phyloP scores from a whole-genome alignment of 2,113 vertebrate genomes.

The Amazona guildingii region DNA sequence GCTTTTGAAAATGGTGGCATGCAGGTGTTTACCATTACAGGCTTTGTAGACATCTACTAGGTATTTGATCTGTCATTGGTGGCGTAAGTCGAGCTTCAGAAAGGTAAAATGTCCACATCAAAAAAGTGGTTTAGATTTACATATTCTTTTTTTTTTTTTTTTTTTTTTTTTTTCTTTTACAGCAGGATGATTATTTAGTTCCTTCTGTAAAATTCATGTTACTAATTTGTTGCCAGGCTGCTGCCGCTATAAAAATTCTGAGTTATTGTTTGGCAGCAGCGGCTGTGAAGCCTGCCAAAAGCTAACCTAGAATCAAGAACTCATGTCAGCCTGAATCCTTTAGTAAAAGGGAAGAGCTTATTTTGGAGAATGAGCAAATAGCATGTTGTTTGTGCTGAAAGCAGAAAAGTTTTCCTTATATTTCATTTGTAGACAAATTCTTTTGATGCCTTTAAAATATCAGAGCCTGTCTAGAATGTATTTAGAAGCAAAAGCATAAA shows the following conservation, averaged over 20 bases:
- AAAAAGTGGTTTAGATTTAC: background rate
- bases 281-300: background rate
- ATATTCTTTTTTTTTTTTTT: background rate
- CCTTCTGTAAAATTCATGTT: background rate
- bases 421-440: background rate
- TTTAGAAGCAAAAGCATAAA: background rate
- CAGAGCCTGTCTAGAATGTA: background rate
- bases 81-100: background rate
- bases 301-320: background rate
- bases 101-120: background rate
- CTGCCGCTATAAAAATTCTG: background rate
- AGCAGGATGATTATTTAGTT: background rate
- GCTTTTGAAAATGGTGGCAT: background rate
- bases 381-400: background rate
- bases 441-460: background rate
- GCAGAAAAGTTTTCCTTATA: background rate
- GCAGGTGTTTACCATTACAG: background rate
- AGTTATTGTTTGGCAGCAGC: background rate
- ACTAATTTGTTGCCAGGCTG: background rate
- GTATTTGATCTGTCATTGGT: background rate
- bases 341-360: background rate
- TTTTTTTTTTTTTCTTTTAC: background rate
- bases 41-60: background rate
- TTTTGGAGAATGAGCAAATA: background rate
- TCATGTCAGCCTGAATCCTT: background rate